phyloP scores from a whole-genome alignment of 2,888 invertebrate species.

The Pteria penguin region DNA sequence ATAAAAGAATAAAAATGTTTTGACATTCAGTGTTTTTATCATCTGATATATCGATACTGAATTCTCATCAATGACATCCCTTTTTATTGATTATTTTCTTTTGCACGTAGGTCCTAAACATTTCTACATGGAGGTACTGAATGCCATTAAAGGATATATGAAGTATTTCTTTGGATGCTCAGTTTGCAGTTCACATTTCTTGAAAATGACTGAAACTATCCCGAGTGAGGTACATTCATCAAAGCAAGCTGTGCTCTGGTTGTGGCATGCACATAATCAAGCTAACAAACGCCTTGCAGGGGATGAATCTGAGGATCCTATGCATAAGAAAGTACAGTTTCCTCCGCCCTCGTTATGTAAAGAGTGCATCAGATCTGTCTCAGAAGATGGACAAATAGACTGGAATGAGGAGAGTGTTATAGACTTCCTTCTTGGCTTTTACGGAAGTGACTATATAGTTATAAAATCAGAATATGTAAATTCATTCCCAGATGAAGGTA shows the following conservation, averaged over 20 bases:
- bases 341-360: conserved; percentile 87
- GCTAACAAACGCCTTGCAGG: conserved; percentile 93
- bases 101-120: conserved; percentile 51
- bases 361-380: conserved; percentile 56
- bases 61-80: conserved; percentile 84
- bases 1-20: too few species aligned
- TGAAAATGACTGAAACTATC: conserved; percentile 88
- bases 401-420: conserved; percentile 63
- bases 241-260: conserved; percentile 91
- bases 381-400: conserved; percentile 11
- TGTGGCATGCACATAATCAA: conserved; percentile 94
- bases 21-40: too few species aligned
- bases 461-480: conserved; percentile 5
- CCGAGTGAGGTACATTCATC: conserved; percentile 86
- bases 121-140: conserved; percentile 57
- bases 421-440: conserved; percentile 64
- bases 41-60: too few species aligned
- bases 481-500: background rate
- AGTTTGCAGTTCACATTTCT: conserved; percentile 94
- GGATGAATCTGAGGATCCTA: conserved; percentile 93
- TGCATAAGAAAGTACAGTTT: conserved; percentile 93
- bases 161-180: conserved; percentile 95
- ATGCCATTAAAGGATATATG: conserved; percentile 84
- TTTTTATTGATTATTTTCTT: conserved; percentile 83
- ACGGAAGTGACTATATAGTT: conserved; percentile 59